Base-by-base conservation (phyloP, 2,797 vertebrate genomes). In the Melanotaenia maccullochi region DNA sequence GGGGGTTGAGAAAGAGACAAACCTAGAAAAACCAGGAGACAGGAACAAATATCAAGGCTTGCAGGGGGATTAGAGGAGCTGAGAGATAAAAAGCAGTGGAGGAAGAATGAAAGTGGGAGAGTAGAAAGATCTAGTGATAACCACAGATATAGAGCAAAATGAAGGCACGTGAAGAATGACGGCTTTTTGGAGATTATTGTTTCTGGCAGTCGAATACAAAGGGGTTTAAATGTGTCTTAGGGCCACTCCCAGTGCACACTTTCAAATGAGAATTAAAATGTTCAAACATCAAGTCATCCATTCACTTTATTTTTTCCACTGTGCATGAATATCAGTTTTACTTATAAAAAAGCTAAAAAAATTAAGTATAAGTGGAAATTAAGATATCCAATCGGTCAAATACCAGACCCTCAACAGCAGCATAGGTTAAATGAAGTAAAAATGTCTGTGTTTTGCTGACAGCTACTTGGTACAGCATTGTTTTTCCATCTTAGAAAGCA, bases 11-110 rank as follows among this genome's bases (percentile, higher is more conserved):
- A 58, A 42, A 36, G 38, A 80, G 71, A 72, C 60, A 59, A 83
- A 68, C 30, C 35, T 22, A 42, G 42, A 59, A 59, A 59, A 85
- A 80, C 71, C 40, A 71, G 73, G 73, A 82, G 71, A 73, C 60
- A 55, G 55, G 51, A 76, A 71, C 62, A 79, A 51, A 83, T 75
- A 75, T 52, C 36, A 58, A 38, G 52, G 64, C 40, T 59, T 42
- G 33, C 30, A 24, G 52, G n/a, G n/a, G 64, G 66, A 73, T 72
- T 73, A 42, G 66, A 75, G 20, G 52, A 56, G 60, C 28, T 42
- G 30, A 38, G 28, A 71, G 65, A 75, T 36, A 51, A 61, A 67
- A 54, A 44, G 30, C 55, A n/a, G 18, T 1, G 1, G 22, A 12
- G 36, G 49, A 75, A 38, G 36, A 24, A n/a, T 20, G 20, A 14